Evolutionary conservation across 2,797 vertebrate species (phyloP), one percentile per base, ranked within the genome.

Genomic region (Hozukius guyotensis): DNA sequence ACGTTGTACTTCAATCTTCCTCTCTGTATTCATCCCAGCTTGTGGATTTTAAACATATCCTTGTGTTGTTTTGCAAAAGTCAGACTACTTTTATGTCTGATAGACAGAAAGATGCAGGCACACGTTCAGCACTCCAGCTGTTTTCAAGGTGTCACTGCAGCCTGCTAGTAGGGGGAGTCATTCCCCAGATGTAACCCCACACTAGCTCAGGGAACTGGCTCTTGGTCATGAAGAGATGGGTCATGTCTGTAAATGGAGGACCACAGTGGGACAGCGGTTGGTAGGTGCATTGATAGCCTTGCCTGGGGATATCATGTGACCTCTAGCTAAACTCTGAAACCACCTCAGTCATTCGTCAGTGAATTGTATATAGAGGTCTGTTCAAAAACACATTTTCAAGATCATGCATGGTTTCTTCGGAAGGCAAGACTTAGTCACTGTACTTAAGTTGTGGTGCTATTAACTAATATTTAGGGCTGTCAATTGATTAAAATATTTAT

Each of bases 151-250:
- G 69, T 81, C 75, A 4, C 62, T 67, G 62, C 25, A 55, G 77
- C 59, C 29, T 27, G 68, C 69, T 27, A n/a, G 16, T 46, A 2
- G 5, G 31, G 85, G 85, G 96, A 96, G 95, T 96, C 77, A 55
- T 53, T 60, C 56, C 77, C 75, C 83, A 84, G 62, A 82, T 76
- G 86, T 85, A 86, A 86, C 64, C 74, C 34, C 65, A 80, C 64
- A 75, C 64, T 59, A 72, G 69, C 81, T 79, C 65, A 75, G 70
- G 63, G 80, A 85, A 57, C 49, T 74, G 80, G 64, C 78, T 79
- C 34, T 10, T 32, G 56, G 78, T 73, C 75, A 72, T 16, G 24
- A 67, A 59, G 66, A 79, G 72, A 67, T 27, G 76, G 78, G 73
- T 81, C 71, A 60, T 52, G 52, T 73, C 63, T 71, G 75, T 80